A percentile compares a stretch with the other conserved stretches of the same genome.
Conservation (phyloP, 2,113 vertebrate species). For the Hippocampus barbouri region DNA sequence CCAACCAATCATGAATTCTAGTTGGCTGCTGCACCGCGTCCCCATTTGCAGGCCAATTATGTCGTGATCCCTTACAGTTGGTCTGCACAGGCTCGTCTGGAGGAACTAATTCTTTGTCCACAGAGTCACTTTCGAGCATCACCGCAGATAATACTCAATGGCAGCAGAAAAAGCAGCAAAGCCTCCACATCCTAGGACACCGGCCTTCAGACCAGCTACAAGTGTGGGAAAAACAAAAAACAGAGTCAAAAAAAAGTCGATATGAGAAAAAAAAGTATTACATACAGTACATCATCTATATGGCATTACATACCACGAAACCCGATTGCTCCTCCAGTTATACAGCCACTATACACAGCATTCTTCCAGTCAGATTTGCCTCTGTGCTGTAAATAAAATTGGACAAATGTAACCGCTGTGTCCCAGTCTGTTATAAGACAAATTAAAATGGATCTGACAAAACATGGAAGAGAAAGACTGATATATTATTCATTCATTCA, state of each 20-base stretch:
- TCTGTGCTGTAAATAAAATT: slow-evolving; percentile 77
- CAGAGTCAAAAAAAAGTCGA: not conserved
- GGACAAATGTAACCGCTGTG: not conserved
- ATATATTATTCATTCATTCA: not conserved
- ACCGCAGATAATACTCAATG: slow-evolving; percentile 91
- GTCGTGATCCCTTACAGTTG: not conserved
- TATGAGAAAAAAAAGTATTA: not conserved
- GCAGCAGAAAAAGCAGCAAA: slow-evolving; percentile 96
- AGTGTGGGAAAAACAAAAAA: not conserved
- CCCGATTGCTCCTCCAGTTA: slow-evolving; percentile 91
- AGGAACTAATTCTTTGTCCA: slow-evolving; percentile 6
- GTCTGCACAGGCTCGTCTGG: slow-evolving; percentile 3
- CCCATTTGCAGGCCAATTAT: not conserved
- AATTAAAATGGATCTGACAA: too few species aligned
- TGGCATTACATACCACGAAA: slow-evolving; percentile 81
- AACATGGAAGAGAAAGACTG: not conserved
- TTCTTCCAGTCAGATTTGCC: slow-evolving; percentile 97
- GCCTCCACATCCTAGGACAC: slow-evolving; percentile 89
- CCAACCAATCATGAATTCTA: not conserved
- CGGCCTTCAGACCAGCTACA: slow-evolving; percentile 89
- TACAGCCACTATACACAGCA: slow-evolving; percentile 90
- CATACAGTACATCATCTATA: not conserved
- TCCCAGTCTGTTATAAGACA: not conserved
- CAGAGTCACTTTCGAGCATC: slow-evolving; percentile 29
- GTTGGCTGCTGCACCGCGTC: slow-evolving; percentile 8